A percentile compares a stretch with the other conserved stretches of the same genome.
phyloP scores from a whole-genome alignment of 2,113 vertebrate species.

The Plotosus lineatus region DNA sequence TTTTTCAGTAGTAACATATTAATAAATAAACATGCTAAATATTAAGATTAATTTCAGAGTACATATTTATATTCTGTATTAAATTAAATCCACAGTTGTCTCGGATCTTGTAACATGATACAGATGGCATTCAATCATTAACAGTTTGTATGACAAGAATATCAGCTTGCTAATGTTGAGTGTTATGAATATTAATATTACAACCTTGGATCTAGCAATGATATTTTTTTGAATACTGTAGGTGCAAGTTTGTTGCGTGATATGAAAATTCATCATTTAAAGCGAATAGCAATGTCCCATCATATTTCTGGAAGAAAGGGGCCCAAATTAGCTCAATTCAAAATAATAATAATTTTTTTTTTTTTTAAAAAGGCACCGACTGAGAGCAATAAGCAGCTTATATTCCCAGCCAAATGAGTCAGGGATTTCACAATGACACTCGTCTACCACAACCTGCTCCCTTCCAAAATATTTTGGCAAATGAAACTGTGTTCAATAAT shows the following conservation, averaged over 20 bases:
- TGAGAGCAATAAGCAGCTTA: constrained; percentile 38
- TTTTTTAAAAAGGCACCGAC: constrained; percentile 31
- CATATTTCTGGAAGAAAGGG: constrained; percentile 3
- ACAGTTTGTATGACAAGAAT: not conserved
- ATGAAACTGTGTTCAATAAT: not conserved
- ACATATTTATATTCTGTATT: too few relatives aligned
- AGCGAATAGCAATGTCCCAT: not conserved
- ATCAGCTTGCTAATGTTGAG: not conserved
- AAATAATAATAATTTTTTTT: constrained; percentile 47
- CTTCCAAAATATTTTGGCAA: constrained; percentile 19
- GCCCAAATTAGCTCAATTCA: constrained; percentile 40
- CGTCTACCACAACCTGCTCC: not conserved
- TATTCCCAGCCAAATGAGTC: constrained; percentile 30
- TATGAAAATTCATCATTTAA: constrained; percentile 13
- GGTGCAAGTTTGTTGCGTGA: not conserved
- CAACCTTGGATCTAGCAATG: not conserved
- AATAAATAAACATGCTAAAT: not conserved
- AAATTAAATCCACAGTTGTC: not conserved
- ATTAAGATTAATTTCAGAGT: too few relatives aligned
- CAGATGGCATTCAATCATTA: not conserved
- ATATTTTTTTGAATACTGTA: not conserved
- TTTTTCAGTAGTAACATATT: not conserved
- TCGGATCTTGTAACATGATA: not conserved
- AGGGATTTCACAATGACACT: constrained; percentile 20
- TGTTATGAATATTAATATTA: not conserved